Percentiles rank a stretch among this genome's conserved stretches.
Evolutionary conservation across 1,140 invertebrate genomes (phyloP).

Genomic region (Akabosia matsudoensis): DNA sequence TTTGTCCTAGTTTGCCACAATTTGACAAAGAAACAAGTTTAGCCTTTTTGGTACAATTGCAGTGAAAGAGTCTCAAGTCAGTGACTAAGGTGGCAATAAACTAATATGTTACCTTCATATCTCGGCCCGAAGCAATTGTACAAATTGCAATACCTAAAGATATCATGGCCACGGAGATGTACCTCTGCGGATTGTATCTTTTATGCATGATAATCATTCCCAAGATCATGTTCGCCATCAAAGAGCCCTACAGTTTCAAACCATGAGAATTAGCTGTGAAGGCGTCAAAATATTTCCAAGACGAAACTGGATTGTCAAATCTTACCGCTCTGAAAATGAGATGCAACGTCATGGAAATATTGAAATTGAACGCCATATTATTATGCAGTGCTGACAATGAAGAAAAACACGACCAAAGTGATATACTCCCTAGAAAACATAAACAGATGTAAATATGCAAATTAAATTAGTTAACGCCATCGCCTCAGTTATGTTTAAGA

Average conservation of each 20-base stretch:
- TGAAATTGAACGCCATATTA: constrained; percentile 94
- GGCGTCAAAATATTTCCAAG: no score
- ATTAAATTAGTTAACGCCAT: background rate
- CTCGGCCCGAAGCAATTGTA: constrained; percentile 79
- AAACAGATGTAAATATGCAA: background rate
- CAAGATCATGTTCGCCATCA: constrained; percentile 96
- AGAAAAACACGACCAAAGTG: constrained; percentile 84
- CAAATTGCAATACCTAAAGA: constrained; percentile 86
- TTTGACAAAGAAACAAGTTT: no score
- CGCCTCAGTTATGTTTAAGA: no score
- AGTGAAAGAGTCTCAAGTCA: no score
- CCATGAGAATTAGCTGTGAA: no score
- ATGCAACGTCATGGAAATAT: constrained; percentile 96
- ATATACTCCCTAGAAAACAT: constrained; percentile 68
- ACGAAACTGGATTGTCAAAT: constrained; percentile 5
- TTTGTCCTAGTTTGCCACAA: background rate
- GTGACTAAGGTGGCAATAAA: no score
- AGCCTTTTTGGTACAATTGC: no score
- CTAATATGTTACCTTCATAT: constrained; percentile 58
- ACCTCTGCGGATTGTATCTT: constrained; percentile 78
- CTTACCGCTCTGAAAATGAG: constrained; percentile 91
- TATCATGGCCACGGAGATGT: constrained; percentile 88
- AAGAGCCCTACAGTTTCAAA: constrained; percentile 71
- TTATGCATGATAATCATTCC: constrained; percentile 86
- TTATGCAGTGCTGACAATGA: constrained; percentile 87